Evolutionary conservation across 1,140 invertebrate species (phyloP).

Genomic region (Calliopsis andreniformis): DNA sequence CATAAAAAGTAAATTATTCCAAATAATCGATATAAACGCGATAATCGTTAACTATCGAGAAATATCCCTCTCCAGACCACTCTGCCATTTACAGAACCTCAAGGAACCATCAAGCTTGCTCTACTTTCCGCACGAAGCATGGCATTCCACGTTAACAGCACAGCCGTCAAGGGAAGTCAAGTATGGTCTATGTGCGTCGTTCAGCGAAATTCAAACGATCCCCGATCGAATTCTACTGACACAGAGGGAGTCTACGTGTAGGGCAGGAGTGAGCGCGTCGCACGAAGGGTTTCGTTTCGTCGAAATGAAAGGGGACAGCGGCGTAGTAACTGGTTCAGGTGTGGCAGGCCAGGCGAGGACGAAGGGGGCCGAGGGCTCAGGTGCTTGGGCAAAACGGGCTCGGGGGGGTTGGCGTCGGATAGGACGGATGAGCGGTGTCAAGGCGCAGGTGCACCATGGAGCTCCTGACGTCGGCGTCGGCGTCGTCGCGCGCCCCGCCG

Average conservation of each 20-base stretch:
- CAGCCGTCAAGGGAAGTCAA: background rate
- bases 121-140: background rate
- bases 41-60: too few relatives aligned
- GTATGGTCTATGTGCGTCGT: background rate
- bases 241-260: too few relatives aligned
- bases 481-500: constrained; percentile 23
- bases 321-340: constrained; percentile 4
- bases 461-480: constrained; percentile 56
- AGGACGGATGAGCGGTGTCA: constrained; percentile 38
- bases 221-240: too few relatives aligned
- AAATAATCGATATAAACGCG: too few relatives aligned
- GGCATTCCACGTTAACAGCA: background rate
- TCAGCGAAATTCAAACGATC: too few relatives aligned
- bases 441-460: constrained; percentile 65
- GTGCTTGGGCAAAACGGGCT: constrained; percentile 46
- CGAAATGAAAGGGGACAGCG: background rate
- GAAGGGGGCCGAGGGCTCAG: constrained; percentile 21
- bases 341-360: constrained; percentile 31
- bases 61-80: too few relatives aligned
- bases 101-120: background rate
- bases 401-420: constrained; percentile 49
- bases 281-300: background rate
- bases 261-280: too few relatives aligned
- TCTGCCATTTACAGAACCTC: background rate
- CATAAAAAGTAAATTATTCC: too few relatives aligned